Evolutionary conservation across 2,113 vertebrate genomes (phyloP).

Genomic region (Sylvietta virens): DNA sequence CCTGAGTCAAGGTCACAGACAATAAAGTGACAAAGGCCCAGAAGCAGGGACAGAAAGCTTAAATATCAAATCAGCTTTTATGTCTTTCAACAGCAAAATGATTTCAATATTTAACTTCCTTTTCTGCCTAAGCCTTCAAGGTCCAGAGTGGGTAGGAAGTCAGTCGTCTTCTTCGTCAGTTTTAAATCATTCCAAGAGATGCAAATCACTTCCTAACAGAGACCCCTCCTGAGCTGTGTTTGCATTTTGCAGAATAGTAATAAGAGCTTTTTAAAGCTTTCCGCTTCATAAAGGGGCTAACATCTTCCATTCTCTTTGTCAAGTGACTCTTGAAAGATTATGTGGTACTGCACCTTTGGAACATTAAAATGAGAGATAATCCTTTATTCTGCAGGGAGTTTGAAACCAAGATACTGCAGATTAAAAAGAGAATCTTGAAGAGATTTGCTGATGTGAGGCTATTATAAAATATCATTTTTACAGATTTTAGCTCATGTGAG

Average conservation of each 20-base stretch:
- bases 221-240: slow-evolving; percentile 39
- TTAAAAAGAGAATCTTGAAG: slow-evolving; percentile 14
- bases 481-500: background rate
- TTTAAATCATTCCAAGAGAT: slow-evolving; percentile 34
- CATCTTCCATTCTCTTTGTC: slow-evolving; percentile 1
- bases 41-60: slow-evolving; percentile 33
- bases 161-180: background rate
- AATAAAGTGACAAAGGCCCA: slow-evolving; percentile 57
- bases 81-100: slow-evolving; percentile 36
- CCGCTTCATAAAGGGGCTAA: background rate
- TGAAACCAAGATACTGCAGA: background rate
- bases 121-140: slow-evolving; percentile 2
- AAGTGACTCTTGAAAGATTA: slow-evolving; percentile 8
- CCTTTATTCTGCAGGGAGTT: background rate
- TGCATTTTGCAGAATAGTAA: slow-evolving; percentile 52
- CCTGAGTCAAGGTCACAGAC: slow-evolving; percentile 65
- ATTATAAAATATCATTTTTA: background rate
- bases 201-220: background rate
- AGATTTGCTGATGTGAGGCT: slow-evolving; percentile 14
- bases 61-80: slow-evolving; percentile 45
- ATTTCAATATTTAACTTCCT: slow-evolving; percentile 56
- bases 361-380: background rate
- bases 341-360: background rate
- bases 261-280: slow-evolving; percentile 2
- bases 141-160: slow-evolving; percentile 24